Conservation (phyloP, 2,888 invertebrate species). For the Thecophora atra region DNA sequence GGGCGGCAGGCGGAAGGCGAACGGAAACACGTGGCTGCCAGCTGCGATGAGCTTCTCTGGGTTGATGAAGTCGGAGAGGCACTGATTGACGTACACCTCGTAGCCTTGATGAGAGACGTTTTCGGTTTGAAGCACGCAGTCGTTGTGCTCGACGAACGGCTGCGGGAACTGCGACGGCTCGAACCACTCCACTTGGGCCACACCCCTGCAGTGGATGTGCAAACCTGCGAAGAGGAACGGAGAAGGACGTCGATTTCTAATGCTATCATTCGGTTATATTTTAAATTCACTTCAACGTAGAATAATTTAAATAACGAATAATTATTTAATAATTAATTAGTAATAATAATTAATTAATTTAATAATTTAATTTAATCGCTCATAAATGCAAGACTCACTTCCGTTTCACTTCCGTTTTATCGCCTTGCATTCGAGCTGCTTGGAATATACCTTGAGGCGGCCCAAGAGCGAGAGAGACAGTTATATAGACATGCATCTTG, state of each 20-base stretch:
- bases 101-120: slow-evolving; percentile 39
- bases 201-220: slow-evolving; percentile 40
- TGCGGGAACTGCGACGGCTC: slow-evolving; percentile 35
- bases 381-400: too few relatives aligned
- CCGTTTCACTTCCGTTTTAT: too few relatives aligned
- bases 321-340: too few relatives aligned
- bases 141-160: slow-evolving; percentile 49
- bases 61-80: slow-evolving; percentile 38
- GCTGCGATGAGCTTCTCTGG: slow-evolving; percentile 28
- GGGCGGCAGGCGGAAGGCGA: slow-evolving; percentile 46
- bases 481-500: too few relatives aligned
- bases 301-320: too few relatives aligned
- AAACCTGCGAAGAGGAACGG: too few relatives aligned
- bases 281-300: not conserved
- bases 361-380: too few relatives aligned
- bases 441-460: too few relatives aligned
- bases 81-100: slow-evolving; percentile 42
- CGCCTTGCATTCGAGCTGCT: too few relatives aligned
- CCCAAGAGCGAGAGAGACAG: too few relatives aligned
- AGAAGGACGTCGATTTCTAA: not conserved
- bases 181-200: slow-evolving; percentile 46
- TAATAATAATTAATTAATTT: too few relatives aligned
- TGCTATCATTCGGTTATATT: not conserved
- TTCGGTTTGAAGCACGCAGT: slow-evolving; percentile 38
- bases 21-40: slow-evolving; percentile 37